phyloP scores from a whole-genome alignment of 2,888 invertebrate species.

The Dicranocentrus wangi region DNA sequence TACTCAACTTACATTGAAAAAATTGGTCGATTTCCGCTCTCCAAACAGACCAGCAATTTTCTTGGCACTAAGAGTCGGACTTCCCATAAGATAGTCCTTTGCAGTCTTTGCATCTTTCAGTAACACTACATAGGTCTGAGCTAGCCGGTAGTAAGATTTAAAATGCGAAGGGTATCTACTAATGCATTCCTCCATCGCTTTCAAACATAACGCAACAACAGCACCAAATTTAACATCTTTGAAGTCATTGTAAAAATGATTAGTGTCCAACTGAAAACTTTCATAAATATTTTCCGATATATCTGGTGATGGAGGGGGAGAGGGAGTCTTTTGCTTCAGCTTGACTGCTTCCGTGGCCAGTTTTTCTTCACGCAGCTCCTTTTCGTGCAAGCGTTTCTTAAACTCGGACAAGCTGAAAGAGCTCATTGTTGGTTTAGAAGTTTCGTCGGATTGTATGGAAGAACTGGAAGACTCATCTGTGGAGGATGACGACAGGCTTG shows the following conservation, averaged over 20 bases:
- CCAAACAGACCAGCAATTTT: constrained; percentile 87
- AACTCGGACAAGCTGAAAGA: constrained; percentile 67
- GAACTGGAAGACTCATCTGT: constrained; percentile 42
- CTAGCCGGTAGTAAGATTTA: constrained; percentile 91
- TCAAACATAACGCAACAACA: constrained; percentile 80
- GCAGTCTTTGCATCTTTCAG: constrained; percentile 81
- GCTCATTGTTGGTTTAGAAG: constrained; percentile 38
- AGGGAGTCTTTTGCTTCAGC: background rate
- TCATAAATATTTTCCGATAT: constrained; percentile 48
- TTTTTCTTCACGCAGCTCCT: constrained; percentile 52
- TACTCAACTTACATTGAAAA: constrained; percentile 85
- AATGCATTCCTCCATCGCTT: constrained; percentile 88
- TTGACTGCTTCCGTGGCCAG: constrained; percentile 34
- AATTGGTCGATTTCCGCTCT: constrained; percentile 88
- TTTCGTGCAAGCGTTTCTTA: constrained; percentile 60
- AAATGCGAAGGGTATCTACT: constrained; percentile 92
- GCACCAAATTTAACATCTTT: constrained; percentile 72
- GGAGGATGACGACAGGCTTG: constrained; percentile 3
- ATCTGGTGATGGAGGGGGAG: constrained; percentile 5
- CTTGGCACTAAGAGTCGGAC: constrained; percentile 75
- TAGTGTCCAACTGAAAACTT: constrained; percentile 67
- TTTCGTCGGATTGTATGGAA: constrained; percentile 9
- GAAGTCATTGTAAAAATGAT: constrained; percentile 60
- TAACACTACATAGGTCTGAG: constrained; percentile 86
- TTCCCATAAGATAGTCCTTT: constrained; percentile 73